Base-by-base conservation (phyloP, 1,140 invertebrate species). In the Bombus cullumanus region DNA sequence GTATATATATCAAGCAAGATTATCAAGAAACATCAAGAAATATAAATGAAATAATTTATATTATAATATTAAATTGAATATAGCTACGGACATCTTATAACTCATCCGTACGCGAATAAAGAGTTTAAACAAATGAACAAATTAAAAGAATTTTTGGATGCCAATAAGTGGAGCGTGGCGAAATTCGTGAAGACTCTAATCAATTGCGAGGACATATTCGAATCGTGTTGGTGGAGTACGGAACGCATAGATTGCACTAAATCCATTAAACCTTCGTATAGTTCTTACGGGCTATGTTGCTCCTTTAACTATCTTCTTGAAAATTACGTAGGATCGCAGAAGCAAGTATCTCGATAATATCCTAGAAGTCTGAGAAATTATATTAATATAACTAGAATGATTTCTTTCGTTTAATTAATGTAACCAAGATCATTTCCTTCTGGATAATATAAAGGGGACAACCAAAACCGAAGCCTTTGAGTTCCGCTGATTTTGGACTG, bases 221-320 rank as follows among this genome's bases (percentile, higher is more conserved):
- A 91, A 6, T 31, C n/a, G 0, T 92, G 91, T 47, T 73, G n/a
- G 41, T 91, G 90, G 89, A 57, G 72, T 0, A 6, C 5, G 0
- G 37, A 64, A 28, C 43, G n/a, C 2, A 81, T 47, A 25, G 82
- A 90, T 47, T 92, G 91, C 34, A 34, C 12, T 3, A 41, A 91
- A 34, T 47, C 64, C 3, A 66, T 92, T 3, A 75, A 57, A 53
- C 2, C 43, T 0, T 89, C 91, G 9, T 64, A 87, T 13, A 86
- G 74, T 3, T 83, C 59, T 3, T 31, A 71, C 41, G 91, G 91
- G 15, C 4, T 91, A 18, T 92, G 91, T 39, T 92, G 91, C 39
- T 92, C 91, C 9, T 92, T 91, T 18, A 92, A 92, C 47, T 92
- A 91, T 74, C 22, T 62, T 8, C 85, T 91, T 2, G 90, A 90